Percentiles rank a stretch among this genome's conserved stretches.
Evolutionary conservation across 2,113 vertebrate genomes (phyloP).

Genomic region (Meles meles): DNA sequence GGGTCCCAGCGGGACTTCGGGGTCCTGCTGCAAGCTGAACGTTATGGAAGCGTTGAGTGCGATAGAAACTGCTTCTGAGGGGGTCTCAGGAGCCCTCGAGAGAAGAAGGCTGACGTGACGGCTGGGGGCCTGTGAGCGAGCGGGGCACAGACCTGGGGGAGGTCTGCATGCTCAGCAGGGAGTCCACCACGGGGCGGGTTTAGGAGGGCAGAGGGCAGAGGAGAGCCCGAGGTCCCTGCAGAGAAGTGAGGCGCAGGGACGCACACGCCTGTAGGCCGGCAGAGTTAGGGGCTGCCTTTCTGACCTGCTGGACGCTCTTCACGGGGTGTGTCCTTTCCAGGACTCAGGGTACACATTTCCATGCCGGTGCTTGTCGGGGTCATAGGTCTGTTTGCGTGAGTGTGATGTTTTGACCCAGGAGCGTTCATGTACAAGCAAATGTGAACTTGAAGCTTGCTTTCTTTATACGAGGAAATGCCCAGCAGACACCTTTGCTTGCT

Average conservation of each 20-base stretch:
- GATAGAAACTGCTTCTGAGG: neutral
- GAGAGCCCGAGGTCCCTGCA: neutral
- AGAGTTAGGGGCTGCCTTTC: neutral
- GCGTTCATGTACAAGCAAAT: rapidly evolving
- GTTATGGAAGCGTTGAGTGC: neutral
- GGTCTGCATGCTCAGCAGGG: rapidly evolving
- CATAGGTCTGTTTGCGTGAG: rapidly evolving
- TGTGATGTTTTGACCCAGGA: neutral
- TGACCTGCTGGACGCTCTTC: neutral
- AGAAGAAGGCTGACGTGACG: no score
- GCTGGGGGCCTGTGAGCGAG: rapidly evolving
- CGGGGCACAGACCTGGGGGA: neutral
- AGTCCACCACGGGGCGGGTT: rapidly evolving
- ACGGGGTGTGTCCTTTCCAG: rapidly evolving
- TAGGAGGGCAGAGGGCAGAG: rapidly evolving
- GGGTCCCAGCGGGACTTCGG: neutral
- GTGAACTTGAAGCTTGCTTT: no score
- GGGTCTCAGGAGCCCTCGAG: neutral
- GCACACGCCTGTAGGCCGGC: rapidly evolving
- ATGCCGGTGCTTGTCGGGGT: neutral
- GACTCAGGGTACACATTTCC: rapidly evolving
- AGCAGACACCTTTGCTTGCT: neutral
- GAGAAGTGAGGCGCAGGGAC: neutral
- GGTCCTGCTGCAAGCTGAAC: neutral
- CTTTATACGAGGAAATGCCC: neutral